Base-by-base conservation (phyloP, 2,113 vertebrate genomes). In the Apus apus region DNA sequence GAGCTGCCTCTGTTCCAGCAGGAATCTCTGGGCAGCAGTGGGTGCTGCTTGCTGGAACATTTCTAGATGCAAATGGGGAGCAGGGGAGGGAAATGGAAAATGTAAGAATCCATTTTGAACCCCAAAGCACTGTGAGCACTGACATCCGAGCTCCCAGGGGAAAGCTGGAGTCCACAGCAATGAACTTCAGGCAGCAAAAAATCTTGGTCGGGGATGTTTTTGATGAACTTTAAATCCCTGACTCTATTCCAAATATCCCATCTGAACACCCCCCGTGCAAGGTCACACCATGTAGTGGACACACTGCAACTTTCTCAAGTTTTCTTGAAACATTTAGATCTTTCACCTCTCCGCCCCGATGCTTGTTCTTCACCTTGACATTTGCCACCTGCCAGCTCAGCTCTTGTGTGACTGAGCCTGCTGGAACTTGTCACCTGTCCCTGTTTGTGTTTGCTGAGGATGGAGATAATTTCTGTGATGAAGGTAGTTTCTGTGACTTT, bases 241-340 rank as follows among this genome's bases (percentile, higher is more conserved):
- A 1, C 38, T 83, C 21, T 30, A 5, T 30, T 85, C 54, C 67
- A 19, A 3, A n/a, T 0, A 5, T 4, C 22, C 62, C 5, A 0
- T 26, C 18, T 0, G 30, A 80, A 6, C 60, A 23, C 23, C 1
- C 12, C 21, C 2, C 1, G 2, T 0, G 30, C 9, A 1, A 36
- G 65, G 20, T 3, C 8, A 0, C 5, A n/a, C 34, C 23, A 0
- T 3, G 26, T 3, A 1, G 11, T 2, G 68, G 6, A 8, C 15
- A 54, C 53, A 0, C 80, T 3, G 5, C 82, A 30, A 19, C 27
- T 27, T 64, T 10, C 57, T 54, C 40, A 38, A 38, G 38, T 38
- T 38, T 38, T 38, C 38, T 38, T 38, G 38, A 38, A 38, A 34
- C 1, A 0, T 64, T 45, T 56, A 36, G 9, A 5, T 53, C 30